Conservation (phyloP, 2,888 invertebrate species). For the Lepeophtheirus nordmannii region DNA sequence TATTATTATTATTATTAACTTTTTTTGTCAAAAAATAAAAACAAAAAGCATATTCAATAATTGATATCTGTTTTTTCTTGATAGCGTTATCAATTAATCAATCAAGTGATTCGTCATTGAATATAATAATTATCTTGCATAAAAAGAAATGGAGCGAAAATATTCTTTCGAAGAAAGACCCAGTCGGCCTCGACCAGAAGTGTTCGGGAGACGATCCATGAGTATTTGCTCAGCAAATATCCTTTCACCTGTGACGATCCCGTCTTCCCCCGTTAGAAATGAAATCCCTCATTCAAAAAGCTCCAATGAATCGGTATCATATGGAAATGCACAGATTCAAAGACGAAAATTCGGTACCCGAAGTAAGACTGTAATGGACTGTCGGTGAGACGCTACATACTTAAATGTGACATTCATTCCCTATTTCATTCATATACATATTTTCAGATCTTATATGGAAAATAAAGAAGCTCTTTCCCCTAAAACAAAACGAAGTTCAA, state of each 20-base stretch:
- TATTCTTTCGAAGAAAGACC: not conserved
- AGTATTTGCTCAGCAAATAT: not conserved
- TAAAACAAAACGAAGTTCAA: not conserved
- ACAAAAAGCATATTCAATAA: no score
- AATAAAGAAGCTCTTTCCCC: not conserved
- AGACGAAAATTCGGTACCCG: not conserved
- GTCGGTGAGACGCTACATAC: not conserved
- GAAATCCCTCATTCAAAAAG: no score
- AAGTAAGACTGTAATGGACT: not conserved
- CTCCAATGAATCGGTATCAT: no score
- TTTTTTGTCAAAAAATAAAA: no score
- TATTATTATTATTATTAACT: no score
- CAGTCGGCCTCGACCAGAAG: not conserved
- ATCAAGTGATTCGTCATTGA: no score
- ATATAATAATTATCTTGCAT: not conserved
- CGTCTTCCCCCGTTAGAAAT: no score
- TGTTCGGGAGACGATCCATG: not conserved
- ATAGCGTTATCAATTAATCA: no score
- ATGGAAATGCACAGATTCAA: not conserved
- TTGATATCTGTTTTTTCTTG: no score
- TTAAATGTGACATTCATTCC: not conserved
- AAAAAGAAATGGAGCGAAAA: not conserved
- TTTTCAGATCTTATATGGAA: not conserved
- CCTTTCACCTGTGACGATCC: not conserved
- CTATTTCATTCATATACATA: not conserved